Percentiles rank a stretch among this genome's conserved stretches.
These are phyloP conservation scores for Nansenia antarctica DNA, from an alignment of 2,113 vertebrate genomes.

Conservation along the genomic window DNA sequence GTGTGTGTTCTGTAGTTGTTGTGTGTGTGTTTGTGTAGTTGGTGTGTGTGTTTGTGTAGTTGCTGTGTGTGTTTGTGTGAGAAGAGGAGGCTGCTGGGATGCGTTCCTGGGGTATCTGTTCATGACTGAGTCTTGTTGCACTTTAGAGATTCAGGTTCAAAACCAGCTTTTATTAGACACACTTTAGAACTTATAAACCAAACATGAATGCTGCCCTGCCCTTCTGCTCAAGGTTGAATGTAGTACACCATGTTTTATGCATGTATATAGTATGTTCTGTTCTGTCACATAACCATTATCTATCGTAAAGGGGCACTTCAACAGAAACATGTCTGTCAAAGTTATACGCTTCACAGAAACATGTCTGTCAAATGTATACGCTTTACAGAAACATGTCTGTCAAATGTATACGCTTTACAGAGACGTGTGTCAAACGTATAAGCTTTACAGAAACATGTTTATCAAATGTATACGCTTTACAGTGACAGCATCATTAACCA, in stretches of 20 bases:
- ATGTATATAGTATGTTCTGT: conserved; percentile 13
- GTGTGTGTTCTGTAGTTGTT: conserved; percentile 5
- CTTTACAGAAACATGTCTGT: too few relatives aligned
- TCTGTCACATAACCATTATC: too few relatives aligned
- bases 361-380: too few relatives aligned
- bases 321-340: too few relatives aligned
- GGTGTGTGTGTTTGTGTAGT: not conserved
- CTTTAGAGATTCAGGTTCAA: conserved; percentile 52
- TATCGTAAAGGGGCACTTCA: too few relatives aligned
- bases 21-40: not conserved
- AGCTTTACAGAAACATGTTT: too few relatives aligned
- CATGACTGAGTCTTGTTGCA: conserved; percentile 52
- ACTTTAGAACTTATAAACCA: conserved; percentile 40
- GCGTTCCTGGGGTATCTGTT: conserved; percentile 38
- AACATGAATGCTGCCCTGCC: conserved; percentile 8
- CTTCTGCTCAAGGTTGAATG: conserved; percentile 41
- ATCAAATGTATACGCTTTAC: too few relatives aligned
- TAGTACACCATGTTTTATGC: conserved; percentile 5
- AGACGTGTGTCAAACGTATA: too few relatives aligned
- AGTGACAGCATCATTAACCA: too few relatives aligned
- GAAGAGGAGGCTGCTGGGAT: conserved; percentile 22
- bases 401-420: too few relatives aligned
- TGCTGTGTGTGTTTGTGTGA: not conserved
- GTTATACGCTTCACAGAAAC: too few relatives aligned
- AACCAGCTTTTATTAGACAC: conserved; percentile 42